These are phyloP conservation scores for Portunus trituberculatus DNA, from an alignment of 1,140 invertebrate species.

Conservation along the genomic window DNA sequence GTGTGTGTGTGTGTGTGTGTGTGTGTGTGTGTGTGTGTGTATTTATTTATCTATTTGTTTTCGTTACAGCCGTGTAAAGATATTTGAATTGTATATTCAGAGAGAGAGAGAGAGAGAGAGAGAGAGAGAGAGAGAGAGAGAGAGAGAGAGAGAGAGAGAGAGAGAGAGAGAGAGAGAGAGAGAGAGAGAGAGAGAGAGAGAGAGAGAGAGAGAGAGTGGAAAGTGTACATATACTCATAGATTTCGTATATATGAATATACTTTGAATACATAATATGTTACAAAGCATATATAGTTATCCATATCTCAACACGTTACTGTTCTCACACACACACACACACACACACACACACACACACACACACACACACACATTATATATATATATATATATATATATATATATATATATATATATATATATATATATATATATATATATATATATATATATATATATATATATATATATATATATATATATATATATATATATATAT, in stretches of 20 bases:
- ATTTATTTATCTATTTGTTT: too few species aligned
- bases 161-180: constrained; percentile 35
- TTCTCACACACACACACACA: too few species aligned
- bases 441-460: constrained; percentile 48
- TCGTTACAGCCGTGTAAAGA: too few species aligned
- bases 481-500: constrained; percentile 42
- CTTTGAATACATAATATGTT: too few species aligned
- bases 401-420: not conserved
- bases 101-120: not conserved
- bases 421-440: not conserved
- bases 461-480: constrained; percentile 38
- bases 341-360: too few species aligned
- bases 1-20: too few species aligned
- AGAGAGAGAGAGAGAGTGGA: not conserved
- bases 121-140: constrained; percentile 35
- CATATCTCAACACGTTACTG: too few species aligned
- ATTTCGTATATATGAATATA: not conserved
- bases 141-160: constrained; percentile 35
- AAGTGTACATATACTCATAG: not conserved
- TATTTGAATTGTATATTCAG: too few species aligned
- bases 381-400: constrained; percentile 7
- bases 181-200: not conserved
- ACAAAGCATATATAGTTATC: too few species aligned
- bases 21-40: too few species aligned
- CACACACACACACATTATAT: not conserved